Evolutionary conservation across 2,113 vertebrate species (phyloP).

Genomic region (Lagopus muta): DNA sequence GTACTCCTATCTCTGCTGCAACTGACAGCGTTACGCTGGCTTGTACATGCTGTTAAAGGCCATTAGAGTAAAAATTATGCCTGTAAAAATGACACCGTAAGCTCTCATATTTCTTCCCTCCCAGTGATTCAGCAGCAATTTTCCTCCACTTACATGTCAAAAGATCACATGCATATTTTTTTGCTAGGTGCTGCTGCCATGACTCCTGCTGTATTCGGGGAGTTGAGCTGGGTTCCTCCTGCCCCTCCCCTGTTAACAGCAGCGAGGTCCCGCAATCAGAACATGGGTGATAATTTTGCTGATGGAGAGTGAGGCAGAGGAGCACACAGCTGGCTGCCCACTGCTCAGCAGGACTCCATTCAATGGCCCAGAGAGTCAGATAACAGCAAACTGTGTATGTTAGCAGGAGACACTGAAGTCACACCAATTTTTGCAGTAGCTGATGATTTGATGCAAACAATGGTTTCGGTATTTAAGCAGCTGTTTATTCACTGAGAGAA

Average conservation of each 20-base stretch:
- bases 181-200: not conserved
- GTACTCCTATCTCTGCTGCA: conserved; percentile 17
- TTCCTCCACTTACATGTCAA: conserved; percentile 36
- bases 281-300: not conserved
- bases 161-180: not conserved
- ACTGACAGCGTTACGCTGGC: conserved; percentile 43
- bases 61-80: conserved; percentile 64
- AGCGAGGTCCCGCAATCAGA: not conserved
- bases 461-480: conserved; percentile 7
- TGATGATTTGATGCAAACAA: not conserved
- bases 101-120: conserved; percentile 39
- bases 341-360: not conserved
- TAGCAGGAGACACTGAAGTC: not conserved
- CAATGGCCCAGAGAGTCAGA: not conserved
- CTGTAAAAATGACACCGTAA: conserved; percentile 56
- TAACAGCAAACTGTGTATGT: not conserved
- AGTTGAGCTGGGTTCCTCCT: not conserved
- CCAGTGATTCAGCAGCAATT: conserved; percentile 58
- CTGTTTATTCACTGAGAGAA: conserved; percentile 11
- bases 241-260: not conserved
- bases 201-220: not conserved
- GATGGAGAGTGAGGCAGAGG: not conserved
- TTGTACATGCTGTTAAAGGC: conserved; percentile 52
- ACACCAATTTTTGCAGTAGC: not conserved
- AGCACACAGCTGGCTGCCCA: not conserved